Evolutionary conservation across 2,113 vertebrate species (phyloP).

Genomic region (Podarcis raffonei): DNA sequence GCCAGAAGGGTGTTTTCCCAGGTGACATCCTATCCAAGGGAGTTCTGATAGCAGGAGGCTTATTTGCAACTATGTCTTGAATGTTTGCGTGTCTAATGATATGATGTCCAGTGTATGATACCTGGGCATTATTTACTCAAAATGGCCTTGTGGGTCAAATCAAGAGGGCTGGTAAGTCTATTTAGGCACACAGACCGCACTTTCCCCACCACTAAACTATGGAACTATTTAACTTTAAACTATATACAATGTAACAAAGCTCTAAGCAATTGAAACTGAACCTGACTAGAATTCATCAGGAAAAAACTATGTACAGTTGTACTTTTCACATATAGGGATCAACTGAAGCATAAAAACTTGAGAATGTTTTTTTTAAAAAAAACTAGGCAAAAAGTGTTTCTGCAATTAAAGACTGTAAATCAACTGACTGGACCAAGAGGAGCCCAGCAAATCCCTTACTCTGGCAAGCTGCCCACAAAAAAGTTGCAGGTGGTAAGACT

Average conservation of each 20-base stretch:
- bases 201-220: too few species aligned
- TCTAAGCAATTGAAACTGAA: neutral
- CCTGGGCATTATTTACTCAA: too few species aligned
- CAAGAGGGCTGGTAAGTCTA: too few species aligned
- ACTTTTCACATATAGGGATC: neutral
- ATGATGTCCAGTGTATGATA: too few species aligned
- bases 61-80: too few species aligned
- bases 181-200: too few species aligned
- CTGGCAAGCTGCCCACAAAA: slow-evolving; percentile 61
- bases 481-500: slow-evolving; percentile 67
- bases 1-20: neutral
- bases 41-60: neutral
- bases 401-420: slow-evolving; percentile 59
- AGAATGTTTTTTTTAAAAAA: neutral
- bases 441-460: slow-evolving; percentile 63
- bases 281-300: neutral
- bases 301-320: neutral
- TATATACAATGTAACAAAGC: neutral
- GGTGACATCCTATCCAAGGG: neutral
- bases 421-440: slow-evolving; percentile 60
- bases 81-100: too few species aligned
- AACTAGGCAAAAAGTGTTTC: slow-evolving; percentile 42
- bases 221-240: too few species aligned
- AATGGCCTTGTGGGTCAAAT: too few species aligned
- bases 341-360: neutral